phyloP scores from a whole-genome alignment of 2,113 vertebrate genomes.

The Phalacrocorax carbo region DNA sequence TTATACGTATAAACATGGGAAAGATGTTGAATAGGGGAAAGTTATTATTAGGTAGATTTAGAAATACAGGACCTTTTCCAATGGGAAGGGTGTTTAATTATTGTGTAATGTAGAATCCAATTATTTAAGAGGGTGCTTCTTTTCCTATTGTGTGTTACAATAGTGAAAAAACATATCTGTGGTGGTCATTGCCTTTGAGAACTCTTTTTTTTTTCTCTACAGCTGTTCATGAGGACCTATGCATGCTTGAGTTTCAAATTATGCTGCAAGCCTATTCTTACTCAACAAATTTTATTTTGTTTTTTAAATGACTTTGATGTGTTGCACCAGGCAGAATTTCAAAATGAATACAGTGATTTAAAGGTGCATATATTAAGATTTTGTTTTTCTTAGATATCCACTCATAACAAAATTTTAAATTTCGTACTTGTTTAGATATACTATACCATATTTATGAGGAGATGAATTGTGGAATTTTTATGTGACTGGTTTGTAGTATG shows the following conservation, averaged over 20 bases:
- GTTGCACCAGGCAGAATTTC: slow-evolving; percentile 17
- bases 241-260: background rate
- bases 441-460: background rate
- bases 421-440: background rate
- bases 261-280: slow-evolving; percentile 6
- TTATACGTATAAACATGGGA: background rate
- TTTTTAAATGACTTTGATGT: slow-evolving; percentile 27
- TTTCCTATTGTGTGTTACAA: background rate
- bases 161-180: background rate
- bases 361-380: background rate
- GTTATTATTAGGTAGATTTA: slow-evolving; percentile 19
- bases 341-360: background rate
- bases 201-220: background rate
- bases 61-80: slow-evolving; percentile 2
- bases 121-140: slow-evolving; percentile 12
- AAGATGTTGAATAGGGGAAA: background rate
- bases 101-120: background rate
- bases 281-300: slow-evolving; percentile 14
- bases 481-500: background rate
- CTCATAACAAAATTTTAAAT: background rate
- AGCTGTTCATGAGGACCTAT: background rate
- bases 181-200: slow-evolving; percentile 20
- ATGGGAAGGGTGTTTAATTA: slow-evolving; percentile 15
- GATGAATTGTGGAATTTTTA: background rate
- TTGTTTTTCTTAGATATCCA: background rate